Evolutionary conservation across 1,140 invertebrate species (phyloP), one percentile per base, ranked within the genome.

Genomic region (Brachystomella parvula): DNA sequence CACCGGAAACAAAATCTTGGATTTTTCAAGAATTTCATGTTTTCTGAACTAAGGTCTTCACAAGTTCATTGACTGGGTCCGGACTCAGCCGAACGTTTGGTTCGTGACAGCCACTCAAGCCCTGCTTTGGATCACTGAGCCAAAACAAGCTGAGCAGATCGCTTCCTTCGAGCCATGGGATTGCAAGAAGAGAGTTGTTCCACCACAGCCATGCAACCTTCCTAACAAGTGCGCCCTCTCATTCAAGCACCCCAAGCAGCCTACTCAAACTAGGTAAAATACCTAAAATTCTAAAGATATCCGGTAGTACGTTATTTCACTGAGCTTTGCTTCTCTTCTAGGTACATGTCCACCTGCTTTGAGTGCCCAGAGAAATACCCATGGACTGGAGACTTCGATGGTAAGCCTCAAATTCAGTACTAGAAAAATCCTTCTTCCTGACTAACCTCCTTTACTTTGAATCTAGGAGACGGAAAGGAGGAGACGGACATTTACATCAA

Each of bases 81-180:
- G 85, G 29, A 83, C 83, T 59, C 78, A 88, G 72, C 83, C 86
- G 66, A 90, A 95, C 75, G 90, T 94, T 3, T 94, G 89, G 81
- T 92, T 92, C 74, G 87, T 94, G 3, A 94, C 92, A 0, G 83
- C 86, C n/a, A 93, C 92, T 0, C 91, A 96, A 81, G 86, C 89
- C 28, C 78, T 95, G 26, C 87, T 88, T 19, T 95, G 92, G 89
- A 89, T 95, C 78, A 92, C 89, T 1, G 89, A 94, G 73, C 92
- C 92, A 0, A 86, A 85, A 75, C 78, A 87, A 19, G 75, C 83
- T 1, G 87, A 85, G 71, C 24, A 33, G 12, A 33, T 94, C 1
- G 82, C 79, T 71, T 86, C 84, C 70, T 92, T 86, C 73, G 89
- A 90, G 68, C 79, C 88, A 2, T 92, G 89, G 89, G 83, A 84